A percentile compares a stretch with the other conserved stretches of the same genome.
These are phyloP conservation scores for Cheilosia grossa DNA, from an alignment of 2,888 invertebrate species.

Conservation along the genomic window DNA sequence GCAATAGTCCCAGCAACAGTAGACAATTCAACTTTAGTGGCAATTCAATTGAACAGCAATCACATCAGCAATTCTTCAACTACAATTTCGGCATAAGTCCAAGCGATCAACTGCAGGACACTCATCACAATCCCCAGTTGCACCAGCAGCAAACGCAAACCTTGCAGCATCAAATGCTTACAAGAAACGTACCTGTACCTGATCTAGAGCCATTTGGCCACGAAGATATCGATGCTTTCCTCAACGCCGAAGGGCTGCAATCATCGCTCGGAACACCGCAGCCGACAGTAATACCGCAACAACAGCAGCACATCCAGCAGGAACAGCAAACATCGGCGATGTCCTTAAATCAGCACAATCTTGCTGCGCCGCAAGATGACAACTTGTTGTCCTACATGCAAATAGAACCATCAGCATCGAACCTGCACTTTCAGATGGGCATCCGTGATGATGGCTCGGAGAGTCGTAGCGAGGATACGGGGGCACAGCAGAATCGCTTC, in stretches of 20 bases:
- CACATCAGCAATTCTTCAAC: slow-evolving; percentile 78
- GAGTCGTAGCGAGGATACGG: slow-evolving; percentile 79
- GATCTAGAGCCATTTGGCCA: slow-evolving; percentile 79
- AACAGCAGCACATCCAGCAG: slow-evolving; percentile 41
- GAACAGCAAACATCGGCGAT: slow-evolving; percentile 49
- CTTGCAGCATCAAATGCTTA: slow-evolving; percentile 76
- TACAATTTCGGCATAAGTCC: slow-evolving; percentile 80
- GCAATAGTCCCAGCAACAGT: slow-evolving; percentile 66
- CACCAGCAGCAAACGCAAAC: slow-evolving; percentile 66
- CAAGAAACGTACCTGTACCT: slow-evolving; percentile 77
- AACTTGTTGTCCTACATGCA: slow-evolving; percentile 82
- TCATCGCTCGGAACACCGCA: slow-evolving; percentile 67
- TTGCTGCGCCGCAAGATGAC: slow-evolving; percentile 78
- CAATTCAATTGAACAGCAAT: slow-evolving; percentile 57
- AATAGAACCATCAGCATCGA: slow-evolving; percentile 79
- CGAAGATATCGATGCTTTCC: slow-evolving; percentile 81
- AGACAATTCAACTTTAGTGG: slow-evolving; percentile 76
- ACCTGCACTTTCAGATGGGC: slow-evolving; percentile 81
- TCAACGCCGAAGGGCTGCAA: slow-evolving; percentile 80
- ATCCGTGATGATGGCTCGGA: slow-evolving; percentile 80
- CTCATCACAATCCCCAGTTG: slow-evolving; percentile 76
- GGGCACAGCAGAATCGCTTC: slow-evolving; percentile 76
- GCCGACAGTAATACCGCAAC: slow-evolving; percentile 59
- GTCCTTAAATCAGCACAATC: slow-evolving; percentile 56
- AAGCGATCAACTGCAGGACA: slow-evolving; percentile 78